phyloP scores from a whole-genome alignment of 2,888 invertebrate species.

The Emmelina monodactyla region DNA sequence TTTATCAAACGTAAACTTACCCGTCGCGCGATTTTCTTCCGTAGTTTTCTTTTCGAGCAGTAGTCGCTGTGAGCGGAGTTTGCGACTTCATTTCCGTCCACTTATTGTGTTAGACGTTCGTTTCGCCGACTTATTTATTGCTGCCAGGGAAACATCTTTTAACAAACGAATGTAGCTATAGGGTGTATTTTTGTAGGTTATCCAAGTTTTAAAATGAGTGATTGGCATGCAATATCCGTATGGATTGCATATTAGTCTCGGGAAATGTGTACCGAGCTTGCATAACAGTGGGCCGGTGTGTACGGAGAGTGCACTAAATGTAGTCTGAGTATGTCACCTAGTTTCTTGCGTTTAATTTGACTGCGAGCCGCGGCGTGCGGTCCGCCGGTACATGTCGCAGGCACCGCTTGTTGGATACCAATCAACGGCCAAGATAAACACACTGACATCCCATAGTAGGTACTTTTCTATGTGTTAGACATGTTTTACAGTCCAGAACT shows the following conservation, averaged over 20 bases:
- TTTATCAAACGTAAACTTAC: too few relatives aligned
- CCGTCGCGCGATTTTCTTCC: too few relatives aligned
- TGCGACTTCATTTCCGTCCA: slow-evolving; percentile 21
- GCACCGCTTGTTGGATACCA: slow-evolving; percentile 22
- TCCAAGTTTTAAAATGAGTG: too few relatives aligned
- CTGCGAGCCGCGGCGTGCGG: slow-evolving; percentile 20
- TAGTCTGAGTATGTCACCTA: slow-evolving; percentile 20
- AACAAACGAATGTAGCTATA: too few relatives aligned
- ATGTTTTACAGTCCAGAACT: too few relatives aligned
- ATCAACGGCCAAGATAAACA: slow-evolving; percentile 10
- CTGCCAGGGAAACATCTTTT: too few relatives aligned
- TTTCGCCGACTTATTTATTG: slow-evolving; percentile 20
- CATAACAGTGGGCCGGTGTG: slow-evolving; percentile 3
- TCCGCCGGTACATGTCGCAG: slow-evolving; percentile 28
- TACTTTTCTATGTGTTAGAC: background rate
- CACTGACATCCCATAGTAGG: background rate
- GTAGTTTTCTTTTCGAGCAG: too few relatives aligned
- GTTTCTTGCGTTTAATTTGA: slow-evolving; percentile 28
- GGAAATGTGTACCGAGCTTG: slow-evolving; percentile 2
- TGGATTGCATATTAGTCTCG: background rate
- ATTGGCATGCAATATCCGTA: too few relatives aligned
- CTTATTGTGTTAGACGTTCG: slow-evolving; percentile 13
- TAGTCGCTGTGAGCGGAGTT: too few relatives aligned
- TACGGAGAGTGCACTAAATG: background rate
- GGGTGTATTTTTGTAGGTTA: too few relatives aligned